Evolutionary conservation across 2,113 vertebrate species (phyloP).

Genomic region (Crotophaga sulcirostris): DNA sequence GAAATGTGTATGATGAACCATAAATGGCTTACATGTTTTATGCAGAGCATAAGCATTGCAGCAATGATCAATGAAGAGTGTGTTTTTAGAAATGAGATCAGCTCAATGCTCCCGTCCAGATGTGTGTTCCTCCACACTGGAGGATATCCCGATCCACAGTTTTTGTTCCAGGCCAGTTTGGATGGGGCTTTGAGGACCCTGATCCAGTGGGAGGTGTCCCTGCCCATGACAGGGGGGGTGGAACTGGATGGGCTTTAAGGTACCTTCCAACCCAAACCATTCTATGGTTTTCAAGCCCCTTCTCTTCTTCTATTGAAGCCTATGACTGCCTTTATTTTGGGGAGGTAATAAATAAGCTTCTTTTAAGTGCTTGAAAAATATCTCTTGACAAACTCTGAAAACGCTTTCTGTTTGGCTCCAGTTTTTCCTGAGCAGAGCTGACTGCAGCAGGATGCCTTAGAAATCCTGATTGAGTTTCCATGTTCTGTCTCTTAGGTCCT

Average conservation of each 20-base stretch:
- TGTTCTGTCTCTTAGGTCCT: constrained; percentile 60
- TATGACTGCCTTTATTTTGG: constrained; percentile 1
- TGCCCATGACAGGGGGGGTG: too few relatives aligned
- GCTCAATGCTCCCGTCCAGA: not conserved
- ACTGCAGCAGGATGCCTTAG: constrained; percentile 14
- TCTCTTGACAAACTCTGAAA: not conserved
- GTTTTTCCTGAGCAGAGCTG: constrained; percentile 9
- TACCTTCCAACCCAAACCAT: too few relatives aligned
- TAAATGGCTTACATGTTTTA: not conserved
- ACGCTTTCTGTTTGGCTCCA: not conserved
- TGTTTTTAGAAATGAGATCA: not conserved
- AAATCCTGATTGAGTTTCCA: constrained; percentile 27
- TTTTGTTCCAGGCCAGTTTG: not conserved
- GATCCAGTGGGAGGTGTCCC: too few relatives aligned
- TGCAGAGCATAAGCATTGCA: not conserved
- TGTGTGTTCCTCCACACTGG: not conserved
- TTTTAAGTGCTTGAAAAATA: not conserved
- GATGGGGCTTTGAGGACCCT: too few relatives aligned
- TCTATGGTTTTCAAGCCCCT: not conserved
- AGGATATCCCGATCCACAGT: not conserved
- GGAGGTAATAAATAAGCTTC: not conserved
- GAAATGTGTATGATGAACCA: not conserved
- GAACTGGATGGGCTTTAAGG: too few relatives aligned
- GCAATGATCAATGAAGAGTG: not conserved
- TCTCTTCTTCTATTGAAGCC: not conserved